These are phyloP conservation scores for Phycodurus eques DNA, from an alignment of 2,113 vertebrate genomes.

Conservation along the genomic window DNA sequence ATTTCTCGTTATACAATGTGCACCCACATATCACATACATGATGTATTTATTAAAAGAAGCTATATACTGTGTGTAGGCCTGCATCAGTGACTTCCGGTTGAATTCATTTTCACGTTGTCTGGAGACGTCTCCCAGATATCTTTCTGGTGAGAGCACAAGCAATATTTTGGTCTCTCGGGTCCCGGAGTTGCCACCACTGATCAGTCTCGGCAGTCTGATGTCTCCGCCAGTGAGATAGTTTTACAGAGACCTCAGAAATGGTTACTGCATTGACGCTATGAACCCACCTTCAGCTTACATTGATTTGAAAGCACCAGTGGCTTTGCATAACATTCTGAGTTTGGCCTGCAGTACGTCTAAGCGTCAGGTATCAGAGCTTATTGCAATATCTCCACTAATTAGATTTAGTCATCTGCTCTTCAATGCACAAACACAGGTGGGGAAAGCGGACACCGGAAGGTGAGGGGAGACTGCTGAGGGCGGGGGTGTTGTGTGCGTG, in stretches of 20 bases:
- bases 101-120: too few species aligned
- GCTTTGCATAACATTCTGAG: constrained; percentile 46
- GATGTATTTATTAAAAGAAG: too few species aligned
- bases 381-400: constrained; percentile 74
- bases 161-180: too few species aligned
- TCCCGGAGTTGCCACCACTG: too few species aligned
- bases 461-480: constrained; percentile 46
- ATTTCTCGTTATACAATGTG: too few species aligned
- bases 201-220: too few species aligned
- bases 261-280: not conserved
- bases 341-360: constrained; percentile 56
- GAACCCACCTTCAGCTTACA: constrained; percentile 7
- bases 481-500: constrained; percentile 18
- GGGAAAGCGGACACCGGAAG: constrained; percentile 67
- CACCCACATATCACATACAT: too few species aligned
- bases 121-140: too few species aligned
- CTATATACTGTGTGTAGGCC: too few species aligned
- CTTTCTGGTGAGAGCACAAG: too few species aligned
- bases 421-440: constrained; percentile 53
- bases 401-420: constrained; percentile 71
- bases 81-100: too few species aligned
- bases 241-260: constrained; percentile 7
- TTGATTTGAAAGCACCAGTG: constrained; percentile 37
- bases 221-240: too few species aligned
- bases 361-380: constrained; percentile 69